phyloP scores from a whole-genome alignment of 1,140 invertebrate species.

The Pentalonia nigronervosa region DNA sequence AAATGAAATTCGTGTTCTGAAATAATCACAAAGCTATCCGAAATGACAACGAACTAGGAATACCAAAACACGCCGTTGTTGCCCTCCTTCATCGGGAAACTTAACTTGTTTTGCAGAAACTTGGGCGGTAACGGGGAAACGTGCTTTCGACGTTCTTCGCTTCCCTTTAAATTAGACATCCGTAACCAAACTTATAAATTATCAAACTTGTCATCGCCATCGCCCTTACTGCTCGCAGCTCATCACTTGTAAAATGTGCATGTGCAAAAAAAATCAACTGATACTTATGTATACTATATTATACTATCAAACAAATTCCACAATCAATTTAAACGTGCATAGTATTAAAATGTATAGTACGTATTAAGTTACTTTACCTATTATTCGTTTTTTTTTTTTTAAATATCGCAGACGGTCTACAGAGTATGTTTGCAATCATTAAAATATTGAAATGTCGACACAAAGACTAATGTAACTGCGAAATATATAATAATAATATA shows the following conservation, averaged over 20 bases:
- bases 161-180: constrained; percentile 50
- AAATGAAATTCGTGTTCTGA: constrained; percentile 33
- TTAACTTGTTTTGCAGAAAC: constrained; percentile 54
- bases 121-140: constrained; percentile 33
- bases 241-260: neutral
- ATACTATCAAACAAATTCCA: neutral
- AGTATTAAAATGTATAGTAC: neutral
- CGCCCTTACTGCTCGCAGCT: neutral
- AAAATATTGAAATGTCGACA: neutral
- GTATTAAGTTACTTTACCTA: neutral
- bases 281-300: neutral
- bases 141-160: constrained; percentile 36
- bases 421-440: neutral
- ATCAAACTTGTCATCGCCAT: constrained; percentile 47
- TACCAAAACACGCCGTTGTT: constrained; percentile 7
- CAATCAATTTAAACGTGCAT: neutral
- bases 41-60: constrained; percentile 34
- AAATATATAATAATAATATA: neutral
- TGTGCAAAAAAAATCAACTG: neutral
- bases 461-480: neutral
- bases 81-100: constrained; percentile 30
- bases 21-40: constrained; percentile 44
- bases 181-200: constrained; percentile 51
- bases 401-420: neutral
- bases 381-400: neutral